Conservation (phyloP, 2,113 vertebrate genomes). For the Apodemus sylvaticus region DNA sequence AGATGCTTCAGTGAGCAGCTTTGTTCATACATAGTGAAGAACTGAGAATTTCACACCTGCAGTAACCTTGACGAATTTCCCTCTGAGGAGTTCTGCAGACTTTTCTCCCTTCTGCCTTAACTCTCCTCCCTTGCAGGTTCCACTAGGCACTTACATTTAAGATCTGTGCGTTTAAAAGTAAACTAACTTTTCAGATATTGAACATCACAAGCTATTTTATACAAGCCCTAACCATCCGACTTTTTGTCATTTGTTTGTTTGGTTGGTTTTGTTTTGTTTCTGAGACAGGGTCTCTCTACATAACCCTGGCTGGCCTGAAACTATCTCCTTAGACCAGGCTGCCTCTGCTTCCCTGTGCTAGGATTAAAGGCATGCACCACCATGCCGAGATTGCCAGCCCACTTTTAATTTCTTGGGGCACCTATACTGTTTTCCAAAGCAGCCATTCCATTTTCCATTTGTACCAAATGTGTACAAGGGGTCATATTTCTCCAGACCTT, state of each 20-base stretch:
- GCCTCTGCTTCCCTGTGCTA: background rate
- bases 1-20: background rate
- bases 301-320: background rate
- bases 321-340: too few relatives aligned
- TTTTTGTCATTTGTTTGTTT: background rate
- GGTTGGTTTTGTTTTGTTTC: background rate
- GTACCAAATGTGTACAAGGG: background rate
- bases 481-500: background rate
- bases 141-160: background rate
- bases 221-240: background rate
- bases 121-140: background rate
- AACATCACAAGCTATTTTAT: background rate
- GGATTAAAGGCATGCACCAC: background rate
- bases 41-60: background rate
- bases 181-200: background rate
- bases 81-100: background rate
- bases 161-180: background rate
- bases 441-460: background rate
- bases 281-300: background rate
- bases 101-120: background rate
- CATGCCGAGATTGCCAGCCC: background rate
- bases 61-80: background rate
- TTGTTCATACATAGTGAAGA: background rate
- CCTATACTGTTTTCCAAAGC: background rate
- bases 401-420: background rate